Conservation (phyloP, 2,888 invertebrate genomes). For the Sthenelais limicola region DNA sequence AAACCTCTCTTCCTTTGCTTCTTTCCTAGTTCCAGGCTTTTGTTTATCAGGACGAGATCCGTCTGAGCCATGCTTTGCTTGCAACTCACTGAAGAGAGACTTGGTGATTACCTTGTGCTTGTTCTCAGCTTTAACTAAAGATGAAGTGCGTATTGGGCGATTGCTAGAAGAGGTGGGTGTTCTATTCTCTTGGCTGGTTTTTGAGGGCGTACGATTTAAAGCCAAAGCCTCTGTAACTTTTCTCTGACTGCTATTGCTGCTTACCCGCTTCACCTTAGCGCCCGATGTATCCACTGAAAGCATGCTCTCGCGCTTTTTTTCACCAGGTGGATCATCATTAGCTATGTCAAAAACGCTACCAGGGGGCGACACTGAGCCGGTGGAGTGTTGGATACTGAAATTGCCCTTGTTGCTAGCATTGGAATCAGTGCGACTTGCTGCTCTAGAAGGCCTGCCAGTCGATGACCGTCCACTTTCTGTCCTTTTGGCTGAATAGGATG, state of each 20-base stretch:
- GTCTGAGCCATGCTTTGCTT: neutral
- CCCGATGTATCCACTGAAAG: too few relatives aligned
- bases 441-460: neutral
- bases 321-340: too few relatives aligned
- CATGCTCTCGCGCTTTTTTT: too few relatives aligned
- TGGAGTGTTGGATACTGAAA: neutral
- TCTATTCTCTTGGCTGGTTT: neutral
- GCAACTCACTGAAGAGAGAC: conserved; percentile 18
- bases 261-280: too few relatives aligned
- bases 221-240: neutral
- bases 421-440: neutral
- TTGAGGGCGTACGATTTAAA: neutral
- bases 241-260: too few relatives aligned
- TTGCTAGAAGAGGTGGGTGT: conserved; percentile 6
- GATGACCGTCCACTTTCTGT: neutral
- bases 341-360: conserved; percentile 29
- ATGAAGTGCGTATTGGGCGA: conserved; percentile 10
- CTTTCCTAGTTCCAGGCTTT: too few relatives aligned
- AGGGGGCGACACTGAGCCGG: conserved; percentile 2
- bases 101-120: conserved; percentile 14
- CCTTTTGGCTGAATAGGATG: neutral
- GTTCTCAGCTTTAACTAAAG: conserved; percentile 5
- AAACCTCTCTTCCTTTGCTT: too few relatives aligned
- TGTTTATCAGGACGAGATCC: too few relatives aligned
- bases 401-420: neutral